Percentiles rank a stretch among this genome's conserved stretches.
Evolutionary conservation across 2,888 invertebrate genomes (phyloP).

Genomic region (Adela reaumurella): DNA sequence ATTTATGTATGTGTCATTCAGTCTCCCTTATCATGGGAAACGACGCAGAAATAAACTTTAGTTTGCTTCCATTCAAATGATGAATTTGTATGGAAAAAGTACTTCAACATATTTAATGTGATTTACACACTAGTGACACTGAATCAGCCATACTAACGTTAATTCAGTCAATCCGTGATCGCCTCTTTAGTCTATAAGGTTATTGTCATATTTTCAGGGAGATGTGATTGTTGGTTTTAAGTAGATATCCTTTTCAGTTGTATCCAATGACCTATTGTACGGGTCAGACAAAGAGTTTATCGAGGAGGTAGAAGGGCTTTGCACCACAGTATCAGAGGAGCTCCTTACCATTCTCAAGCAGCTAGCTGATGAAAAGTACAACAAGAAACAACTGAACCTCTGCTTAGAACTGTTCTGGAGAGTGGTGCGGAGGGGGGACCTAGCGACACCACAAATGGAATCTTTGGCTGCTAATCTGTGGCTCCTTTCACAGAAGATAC

Average conservation of each 20-base stretch:
- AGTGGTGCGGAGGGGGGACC: conserved; percentile 62
- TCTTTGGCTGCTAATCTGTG: conserved; percentile 77
- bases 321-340: conserved; percentile 73
- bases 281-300: conserved; percentile 87
- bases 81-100: no score
- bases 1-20: no score
- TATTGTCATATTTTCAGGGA: neutral
- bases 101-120: neutral
- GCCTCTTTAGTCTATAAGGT: neutral
- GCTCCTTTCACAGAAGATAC: conserved; percentile 70
- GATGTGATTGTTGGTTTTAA: neutral
- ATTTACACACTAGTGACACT: neutral
- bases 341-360: conserved; percentile 66
- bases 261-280: conserved; percentile 90
- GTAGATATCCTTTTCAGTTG: conserved; percentile 54
- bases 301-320: conserved; percentile 72
- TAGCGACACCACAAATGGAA: conserved; percentile 57
- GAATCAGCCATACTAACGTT: neutral
- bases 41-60: no score
- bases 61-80: no score
- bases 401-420: conserved; percentile 72
- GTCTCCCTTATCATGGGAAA: no score
- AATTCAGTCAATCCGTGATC: neutral
- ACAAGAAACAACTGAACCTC: conserved; percentile 66
- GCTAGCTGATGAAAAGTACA: conserved; percentile 63